A percentile compares a stretch with the other conserved stretches of the same genome.
phyloP scores from a whole-genome alignment of 2,113 vertebrate species.

The Seriola aureovittata region DNA sequence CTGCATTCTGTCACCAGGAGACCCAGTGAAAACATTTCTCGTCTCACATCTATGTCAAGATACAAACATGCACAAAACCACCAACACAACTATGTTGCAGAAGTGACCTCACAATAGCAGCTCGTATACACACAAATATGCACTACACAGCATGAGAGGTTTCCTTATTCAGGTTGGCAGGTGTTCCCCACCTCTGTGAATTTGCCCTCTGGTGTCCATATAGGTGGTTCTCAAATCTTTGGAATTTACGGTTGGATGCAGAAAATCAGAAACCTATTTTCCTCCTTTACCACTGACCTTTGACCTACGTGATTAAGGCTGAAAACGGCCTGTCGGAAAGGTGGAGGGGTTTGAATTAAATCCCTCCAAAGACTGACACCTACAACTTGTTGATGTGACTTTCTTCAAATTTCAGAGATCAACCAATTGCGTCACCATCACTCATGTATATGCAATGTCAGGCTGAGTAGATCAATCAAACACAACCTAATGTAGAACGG shows the following conservation, averaged over 20 bases:
- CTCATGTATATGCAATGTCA: not conserved
- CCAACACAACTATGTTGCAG: not conserved
- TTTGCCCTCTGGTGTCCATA: not conserved
- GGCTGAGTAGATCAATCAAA: not conserved
- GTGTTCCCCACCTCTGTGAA: not conserved
- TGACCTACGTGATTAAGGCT: not conserved
- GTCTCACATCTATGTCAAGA: slow-evolving; percentile 15
- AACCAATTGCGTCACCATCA: not conserved
- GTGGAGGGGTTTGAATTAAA: no score
- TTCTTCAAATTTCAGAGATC: not conserved
- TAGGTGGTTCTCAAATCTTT: no score
- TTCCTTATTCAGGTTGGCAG: not conserved
- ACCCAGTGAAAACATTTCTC: slow-evolving; percentile 32
- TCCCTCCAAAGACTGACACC: not conserved
- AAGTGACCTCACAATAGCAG: not conserved
- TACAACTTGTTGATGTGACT: not conserved
- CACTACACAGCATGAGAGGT: not conserved
- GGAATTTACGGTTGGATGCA: not conserved
- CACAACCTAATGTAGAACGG: not conserved
- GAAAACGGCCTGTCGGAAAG: no score
- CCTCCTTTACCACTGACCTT: not conserved
- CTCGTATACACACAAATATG: not conserved
- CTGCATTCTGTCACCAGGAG: slow-evolving; percentile 25
- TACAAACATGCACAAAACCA: slow-evolving; percentile 6
- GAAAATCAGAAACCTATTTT: not conserved